phyloP scores from a whole-genome alignment of 2,797 vertebrate species.

The Peromyscus eremicus region DNA sequence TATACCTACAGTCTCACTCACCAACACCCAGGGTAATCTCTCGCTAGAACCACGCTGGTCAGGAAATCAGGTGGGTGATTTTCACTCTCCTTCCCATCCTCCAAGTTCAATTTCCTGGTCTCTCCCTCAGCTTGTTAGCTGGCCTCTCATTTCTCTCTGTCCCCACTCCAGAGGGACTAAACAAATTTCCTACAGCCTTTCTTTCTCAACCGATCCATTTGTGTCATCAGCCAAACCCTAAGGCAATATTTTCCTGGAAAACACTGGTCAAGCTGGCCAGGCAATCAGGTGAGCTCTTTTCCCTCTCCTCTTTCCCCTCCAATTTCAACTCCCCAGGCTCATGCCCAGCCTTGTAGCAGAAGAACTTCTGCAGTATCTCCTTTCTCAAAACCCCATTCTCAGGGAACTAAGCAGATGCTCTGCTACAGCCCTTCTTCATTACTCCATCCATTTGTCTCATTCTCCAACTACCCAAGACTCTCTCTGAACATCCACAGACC shows the following conservation, averaged over 20 bases:
- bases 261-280: background rate
- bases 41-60: background rate
- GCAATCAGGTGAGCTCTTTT: background rate
- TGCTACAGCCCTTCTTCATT: background rate
- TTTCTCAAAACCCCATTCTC: background rate
- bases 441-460: background rate
- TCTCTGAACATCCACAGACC: background rate
- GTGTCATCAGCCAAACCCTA: background rate
- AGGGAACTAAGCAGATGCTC: background rate
- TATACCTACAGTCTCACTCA: background rate
- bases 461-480: background rate
- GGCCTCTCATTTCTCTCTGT: background rate
- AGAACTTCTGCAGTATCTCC: background rate
- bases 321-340: background rate
- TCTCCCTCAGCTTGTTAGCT: background rate
- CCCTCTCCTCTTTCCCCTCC: background rate
- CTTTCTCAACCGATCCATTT: background rate
- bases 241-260: background rate
- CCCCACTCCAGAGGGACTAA: background rate
- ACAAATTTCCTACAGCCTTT: background rate
- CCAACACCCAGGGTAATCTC: background rate
- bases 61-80: background rate
- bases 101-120: background rate
- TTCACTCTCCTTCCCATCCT: background rate
- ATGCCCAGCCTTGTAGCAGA: background rate